Conservation (phyloP, 1,140 invertebrate genomes). For the Heliconius hewitsoni region DNA sequence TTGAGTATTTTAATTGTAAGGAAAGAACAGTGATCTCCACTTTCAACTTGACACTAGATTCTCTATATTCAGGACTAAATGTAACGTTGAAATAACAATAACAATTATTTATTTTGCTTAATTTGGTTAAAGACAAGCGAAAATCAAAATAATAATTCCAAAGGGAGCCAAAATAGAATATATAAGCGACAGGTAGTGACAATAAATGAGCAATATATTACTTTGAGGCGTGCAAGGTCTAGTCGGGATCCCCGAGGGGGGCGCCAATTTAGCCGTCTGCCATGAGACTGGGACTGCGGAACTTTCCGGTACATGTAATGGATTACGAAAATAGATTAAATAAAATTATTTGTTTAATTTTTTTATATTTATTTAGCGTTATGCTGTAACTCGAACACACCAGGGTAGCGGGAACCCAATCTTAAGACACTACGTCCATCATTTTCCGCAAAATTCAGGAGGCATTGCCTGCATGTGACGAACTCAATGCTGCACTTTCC, state of each 20-base stretch:
- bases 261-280: constrained; percentile 26
- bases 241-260: constrained; percentile 19
- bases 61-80: too few relatives aligned
- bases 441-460: too few relatives aligned
- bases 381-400: too few relatives aligned
- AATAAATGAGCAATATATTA: constrained; percentile 32
- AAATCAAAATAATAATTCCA: background rate
- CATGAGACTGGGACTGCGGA: constrained; percentile 27
- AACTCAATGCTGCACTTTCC: too few relatives aligned
- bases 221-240: constrained; percentile 28
- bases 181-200: constrained; percentile 28
- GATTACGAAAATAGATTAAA: constrained; percentile 7
- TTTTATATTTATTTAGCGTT: too few relatives aligned
- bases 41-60: too few relatives aligned
- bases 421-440: too few relatives aligned
- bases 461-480: too few relatives aligned
- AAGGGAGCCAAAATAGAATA: constrained; percentile 14
- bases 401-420: too few relatives aligned
- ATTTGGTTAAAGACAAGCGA: background rate
- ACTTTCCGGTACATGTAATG: constrained; percentile 11
- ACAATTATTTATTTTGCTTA: background rate
- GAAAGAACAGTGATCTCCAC: too few relatives aligned
- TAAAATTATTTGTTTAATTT: too few relatives aligned
- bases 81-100: background rate
- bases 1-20: too few relatives aligned